Base-by-base conservation (phyloP, 2,888 invertebrate species). In the Oscheius sp. region DNA sequence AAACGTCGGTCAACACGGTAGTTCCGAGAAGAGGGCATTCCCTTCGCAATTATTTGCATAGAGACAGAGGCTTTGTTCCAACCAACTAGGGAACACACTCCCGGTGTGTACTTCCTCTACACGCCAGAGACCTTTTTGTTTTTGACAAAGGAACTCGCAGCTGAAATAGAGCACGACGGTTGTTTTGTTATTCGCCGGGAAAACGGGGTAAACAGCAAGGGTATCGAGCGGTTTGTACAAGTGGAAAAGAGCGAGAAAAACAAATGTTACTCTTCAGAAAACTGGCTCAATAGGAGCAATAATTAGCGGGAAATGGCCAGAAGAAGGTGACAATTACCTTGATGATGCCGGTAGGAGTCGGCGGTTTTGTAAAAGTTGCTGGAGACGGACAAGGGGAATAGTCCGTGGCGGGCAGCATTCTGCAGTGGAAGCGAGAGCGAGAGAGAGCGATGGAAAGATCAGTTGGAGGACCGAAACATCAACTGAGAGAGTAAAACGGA, bases 401-500 rank as follows among this genome's bases (percentile, higher is more conserved):
- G n/a, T 52, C 66, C 27, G 66, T n/a, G 49, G n/a, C 52, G 52
- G 49, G 66, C 52, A 66, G 52, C 66, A 66, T 66, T 66, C 66
- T 43, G 45, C 45, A 35, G 5, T 35, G 35, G 35, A 35, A 35
- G 35, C 5, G 35, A 9, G 35, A 35, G 35, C 3, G 35, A n/a
- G n/a, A n/a, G 35, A 35, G 35, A 35, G 35, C 35, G 71, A 71
- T 71, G 71, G 46, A 71, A 71, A 71, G 71, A 71, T 63, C 71
- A 63, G 52, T 18, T 35, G 52, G 49, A 18, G 35, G 71, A 71
- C 61, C 71, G 71, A 71, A 71, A 71, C 71, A 71, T 71, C 71
- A 71, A 61, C 21, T 16, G 59, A 53, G 59, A 70, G 59, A 70
- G 35, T 13, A 35, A 35, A 35, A 35, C 35, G 35, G 35, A 9